Evolutionary conservation across 2,888 invertebrate species (phyloP).

Genomic region (Perizoma flavofasciatum): DNA sequence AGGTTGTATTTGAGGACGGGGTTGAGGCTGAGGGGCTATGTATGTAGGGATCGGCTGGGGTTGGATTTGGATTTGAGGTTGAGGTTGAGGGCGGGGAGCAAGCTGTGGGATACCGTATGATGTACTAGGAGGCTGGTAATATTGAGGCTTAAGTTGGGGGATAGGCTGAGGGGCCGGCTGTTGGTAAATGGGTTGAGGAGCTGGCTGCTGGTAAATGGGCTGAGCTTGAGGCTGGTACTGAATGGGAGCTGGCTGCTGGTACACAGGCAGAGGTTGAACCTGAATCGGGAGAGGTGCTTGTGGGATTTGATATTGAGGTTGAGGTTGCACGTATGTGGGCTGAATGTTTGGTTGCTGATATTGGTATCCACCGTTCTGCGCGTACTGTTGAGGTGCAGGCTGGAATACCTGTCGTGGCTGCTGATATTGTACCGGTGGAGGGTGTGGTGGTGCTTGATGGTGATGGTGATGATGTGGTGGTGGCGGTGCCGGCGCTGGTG

Average conservation of each 20-base stretch:
- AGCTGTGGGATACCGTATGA: conserved; percentile 36
- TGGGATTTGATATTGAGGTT: conserved; percentile 28
- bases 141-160: conserved; percentile 32
- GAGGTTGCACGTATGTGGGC: conserved; percentile 27
- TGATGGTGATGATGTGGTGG: conserved; percentile 40
- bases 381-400: conserved; percentile 42
- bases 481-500: conserved; percentile 43
- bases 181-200: conserved; percentile 26
- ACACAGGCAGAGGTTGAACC: conserved; percentile 31
- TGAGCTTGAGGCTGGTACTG: conserved; percentile 29
- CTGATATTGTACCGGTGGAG: conserved; percentile 30
- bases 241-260: conserved; percentile 28
- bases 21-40: conserved; percentile 40
- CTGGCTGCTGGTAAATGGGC: conserved; percentile 25
- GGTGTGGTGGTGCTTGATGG: conserved; percentile 37
- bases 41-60: conserved; percentile 34
- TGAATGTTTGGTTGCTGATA: conserved; percentile 49
- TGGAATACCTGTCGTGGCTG: conserved; percentile 37
- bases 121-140: conserved; percentile 41
- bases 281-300: conserved; percentile 21
- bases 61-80: conserved; percentile 18
- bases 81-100: conserved; percentile 26
- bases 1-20: conserved; percentile 35
- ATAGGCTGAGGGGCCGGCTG: conserved; percentile 31
- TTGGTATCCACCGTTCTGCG: conserved; percentile 50